Base-by-base conservation (phyloP, 2,113 vertebrate species). In the Zosterops lateralis region DNA sequence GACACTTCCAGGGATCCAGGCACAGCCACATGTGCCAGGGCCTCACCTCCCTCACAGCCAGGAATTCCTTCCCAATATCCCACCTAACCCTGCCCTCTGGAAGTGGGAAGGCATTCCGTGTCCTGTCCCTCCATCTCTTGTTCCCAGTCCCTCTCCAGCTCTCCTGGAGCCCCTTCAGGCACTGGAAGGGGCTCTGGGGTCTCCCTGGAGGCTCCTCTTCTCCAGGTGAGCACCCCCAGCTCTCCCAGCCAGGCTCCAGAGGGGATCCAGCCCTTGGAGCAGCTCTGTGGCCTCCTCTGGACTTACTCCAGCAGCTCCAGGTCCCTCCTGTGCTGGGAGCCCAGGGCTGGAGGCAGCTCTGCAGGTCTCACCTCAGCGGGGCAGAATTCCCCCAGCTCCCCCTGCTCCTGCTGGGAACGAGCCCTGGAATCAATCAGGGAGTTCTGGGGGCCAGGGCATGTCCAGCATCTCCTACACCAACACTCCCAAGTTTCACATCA, bases 31-130 rank as follows among this genome's bases (percentile, higher is more conserved):
- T 4, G 10, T 21, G 45, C 45, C 45, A 47, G n/a, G n/a, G 24
- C 24, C 15, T 40, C 0, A 0, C 5, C 48, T 65, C 15, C 28
- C 10, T 66, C 51, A 7, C 24, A 64, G 42, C 0, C 3, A 64
- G 1, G 1, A 34, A 64, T 72, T 42, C 42, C 66, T 32, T 36
- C 36, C 42, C 54, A 56, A 21, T n/a, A 56, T n/a, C 31, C 54
- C 50, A 18, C 3, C 8, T 8, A 5, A 3, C 6, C 8, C 74
- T 22, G 21, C 11, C 7, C 38, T 14, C 6, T 34, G 31, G 7
- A 48, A 79, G 2, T 21, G 10, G 25, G 25, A 40, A 86, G 29
- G 17, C 47, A 70, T 45, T 45, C 6, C 28, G 3, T 5, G 2
- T 25, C 29, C 48, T 40, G 24, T 54, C 48, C 2, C 47, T 53